A percentile compares a stretch with the other conserved stretches of the same genome.
Evolutionary conservation across 2,888 invertebrate species (phyloP).

Genomic region (Phyllotreta striolata): DNA sequence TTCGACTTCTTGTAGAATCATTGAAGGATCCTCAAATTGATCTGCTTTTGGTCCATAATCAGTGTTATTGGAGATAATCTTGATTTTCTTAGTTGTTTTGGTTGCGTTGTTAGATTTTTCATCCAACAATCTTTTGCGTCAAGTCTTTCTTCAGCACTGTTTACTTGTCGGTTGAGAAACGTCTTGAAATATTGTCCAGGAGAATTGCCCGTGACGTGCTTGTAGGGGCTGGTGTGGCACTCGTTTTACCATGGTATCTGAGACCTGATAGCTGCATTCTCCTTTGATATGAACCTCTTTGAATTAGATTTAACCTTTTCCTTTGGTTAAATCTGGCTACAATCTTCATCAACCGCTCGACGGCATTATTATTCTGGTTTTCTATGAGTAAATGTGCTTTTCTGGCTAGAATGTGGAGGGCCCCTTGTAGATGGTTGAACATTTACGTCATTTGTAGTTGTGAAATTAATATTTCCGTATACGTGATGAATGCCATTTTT

Average conservation of each 20-base stretch:
- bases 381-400: constrained; percentile 29
- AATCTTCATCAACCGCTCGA: constrained; percentile 33
- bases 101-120: no score
- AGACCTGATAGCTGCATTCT: constrained; percentile 29
- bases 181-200: constrained; percentile 29
- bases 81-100: no score
- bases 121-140: no score
- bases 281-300: constrained; percentile 33
- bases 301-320: constrained; percentile 36
- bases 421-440: neutral
- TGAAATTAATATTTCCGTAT: no score
- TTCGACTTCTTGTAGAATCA: no score
- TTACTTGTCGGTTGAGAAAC: constrained; percentile 3
- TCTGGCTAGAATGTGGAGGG: constrained; percentile 4
- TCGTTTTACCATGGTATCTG: constrained; percentile 27
- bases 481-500: no score
- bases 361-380: constrained; percentile 35
- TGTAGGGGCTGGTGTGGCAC: constrained; percentile 34
- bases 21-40: no score
- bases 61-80: neutral
- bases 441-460: no score
- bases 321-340: constrained; percentile 37
- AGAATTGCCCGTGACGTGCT: constrained; percentile 18
- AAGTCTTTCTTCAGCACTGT: no score
- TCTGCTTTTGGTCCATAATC: no score